Conservation (phyloP, 1,140 invertebrate genomes). For the Chionoecetes opilio region DNA sequence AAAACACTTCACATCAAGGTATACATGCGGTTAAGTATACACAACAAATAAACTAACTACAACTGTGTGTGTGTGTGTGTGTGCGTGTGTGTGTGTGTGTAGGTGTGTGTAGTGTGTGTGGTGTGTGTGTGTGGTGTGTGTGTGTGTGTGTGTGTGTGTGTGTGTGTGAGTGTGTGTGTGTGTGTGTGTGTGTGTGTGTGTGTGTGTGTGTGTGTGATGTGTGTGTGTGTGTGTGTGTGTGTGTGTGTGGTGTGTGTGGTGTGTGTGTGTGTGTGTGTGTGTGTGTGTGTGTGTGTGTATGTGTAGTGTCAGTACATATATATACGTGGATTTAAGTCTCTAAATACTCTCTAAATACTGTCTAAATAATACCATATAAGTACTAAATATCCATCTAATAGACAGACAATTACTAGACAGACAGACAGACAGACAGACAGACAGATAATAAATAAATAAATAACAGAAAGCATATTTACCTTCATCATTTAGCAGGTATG, state of each 20-base stretch:
- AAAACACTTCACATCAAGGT: no score
- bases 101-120: no score
- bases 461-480: not conserved
- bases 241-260: conserved; percentile 39
- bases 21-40: no score
- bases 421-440: conserved; percentile 23
- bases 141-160: not conserved
- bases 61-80: no score
- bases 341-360: not conserved
- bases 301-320: not conserved
- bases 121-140: not conserved
- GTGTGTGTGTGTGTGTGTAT: conserved; percentile 43
- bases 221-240: conserved; percentile 62
- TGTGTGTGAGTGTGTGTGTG: conserved; percentile 19
- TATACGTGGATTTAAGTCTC: conserved; percentile 16
- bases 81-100: no score
- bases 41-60: no score
- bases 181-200: not conserved
- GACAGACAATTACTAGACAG: not conserved
- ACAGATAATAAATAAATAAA: not conserved
- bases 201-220: conserved; percentile 32
- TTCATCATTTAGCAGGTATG: not conserved
- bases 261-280: conserved; percentile 45
- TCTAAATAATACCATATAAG: not conserved
- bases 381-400: not conserved